Conservation (phyloP, 92 coral and sea anemone species). For the Phenganax subtilis region DNA sequence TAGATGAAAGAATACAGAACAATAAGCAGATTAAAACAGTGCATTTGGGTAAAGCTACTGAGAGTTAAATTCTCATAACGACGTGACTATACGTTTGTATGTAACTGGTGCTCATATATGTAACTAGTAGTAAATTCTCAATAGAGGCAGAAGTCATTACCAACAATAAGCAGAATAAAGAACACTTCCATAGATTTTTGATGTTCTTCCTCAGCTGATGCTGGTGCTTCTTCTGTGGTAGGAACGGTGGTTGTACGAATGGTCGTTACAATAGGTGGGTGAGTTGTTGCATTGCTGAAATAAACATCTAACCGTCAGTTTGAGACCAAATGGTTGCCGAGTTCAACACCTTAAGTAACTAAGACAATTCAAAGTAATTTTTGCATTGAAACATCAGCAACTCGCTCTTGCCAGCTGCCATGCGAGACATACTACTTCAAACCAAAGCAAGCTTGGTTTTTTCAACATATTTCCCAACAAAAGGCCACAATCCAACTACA, state of each 20-base stretch:
- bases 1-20: slow-evolving; percentile 16
- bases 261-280: slow-evolving; percentile 40
- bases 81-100: no score
- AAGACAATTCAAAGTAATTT: no score
- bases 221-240: slow-evolving; percentile 57
- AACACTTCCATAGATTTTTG: slow-evolving; percentile 96
- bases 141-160: slow-evolving; percentile 52
- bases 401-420: no score
- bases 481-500: neutral
- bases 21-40: neutral
- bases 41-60: no score
- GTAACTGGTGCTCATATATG: neutral
- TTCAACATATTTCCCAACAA: neutral
- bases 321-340: no score
- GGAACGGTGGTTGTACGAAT: slow-evolving; percentile 48
- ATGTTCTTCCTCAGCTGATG: slow-evolving; percentile 90
- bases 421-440: no score
- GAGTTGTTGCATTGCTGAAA: slow-evolving; percentile 47
- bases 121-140: neutral
- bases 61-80: no score
- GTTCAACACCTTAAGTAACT: no score
- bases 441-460: no score
- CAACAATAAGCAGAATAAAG: slow-evolving; percentile 91
- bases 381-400: no score
- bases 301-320: neutral